Evolutionary conservation across 2,113 vertebrate genomes (phyloP), one percentile per base, ranked within the genome.

Genomic region (Phaethornis superciliosus): DNA sequence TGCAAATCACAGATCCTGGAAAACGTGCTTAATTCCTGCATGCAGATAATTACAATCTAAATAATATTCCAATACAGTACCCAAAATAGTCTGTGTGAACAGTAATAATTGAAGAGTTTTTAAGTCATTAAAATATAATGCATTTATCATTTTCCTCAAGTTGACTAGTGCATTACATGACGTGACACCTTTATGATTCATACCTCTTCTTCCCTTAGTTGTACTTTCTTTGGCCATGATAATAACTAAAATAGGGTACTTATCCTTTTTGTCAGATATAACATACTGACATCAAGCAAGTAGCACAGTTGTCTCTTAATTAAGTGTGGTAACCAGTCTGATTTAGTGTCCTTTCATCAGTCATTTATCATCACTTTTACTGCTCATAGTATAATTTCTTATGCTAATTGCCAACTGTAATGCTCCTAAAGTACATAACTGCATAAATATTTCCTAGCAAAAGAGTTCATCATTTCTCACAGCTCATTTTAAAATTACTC

Each of bases 111-210:
- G 70, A 97, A 90, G 44, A 92, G 85, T 95, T 97, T 97, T 74
- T 94, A 95, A 95, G 91, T 93, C 81, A 96, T 97, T 97, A 97
- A 96, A 97, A 92, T 95, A 75, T 94, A 97, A 97, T 89, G 46
- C 86, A 84, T 94, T 95, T 82, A 95, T 95, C 97, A 94, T 95
- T 97, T 97, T 97, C 71, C 84, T 97, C 93, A 96, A 82, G 85
- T 95, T 93, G 87, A 93, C 65, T 95, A 95, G 55, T 93, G 5
- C 21, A 70, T 95, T 96, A 86, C 56, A 72, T 69, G 89, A 92
- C 94, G 70, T 55, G 81, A 88, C 78, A 27, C 87, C 91, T 94
- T 94, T 93, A 94, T 64, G 75, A 82, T 75, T 64, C 8, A 3
- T 69, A 59, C 44, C 27, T 12, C 28, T 74, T 90, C 42, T 94